Conservation (phyloP, 2,888 invertebrate species). For the Ophioninae sp. region DNA sequence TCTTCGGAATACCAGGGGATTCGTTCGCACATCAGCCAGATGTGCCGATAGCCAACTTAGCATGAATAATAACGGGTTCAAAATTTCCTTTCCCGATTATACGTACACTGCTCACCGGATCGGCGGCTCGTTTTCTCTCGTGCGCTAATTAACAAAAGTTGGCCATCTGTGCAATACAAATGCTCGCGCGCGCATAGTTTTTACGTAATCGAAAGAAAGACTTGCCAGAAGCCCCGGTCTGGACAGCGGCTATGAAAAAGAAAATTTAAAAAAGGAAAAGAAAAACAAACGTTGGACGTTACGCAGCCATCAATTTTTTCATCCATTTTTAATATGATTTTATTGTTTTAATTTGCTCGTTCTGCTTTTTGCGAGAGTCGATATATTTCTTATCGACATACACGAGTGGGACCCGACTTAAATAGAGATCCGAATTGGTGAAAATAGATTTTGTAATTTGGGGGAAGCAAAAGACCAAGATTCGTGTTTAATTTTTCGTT, state of each 20-base stretch:
- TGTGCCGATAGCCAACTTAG: not conserved
- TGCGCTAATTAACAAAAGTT: slow-evolving; percentile 80
- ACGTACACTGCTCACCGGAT: slow-evolving; percentile 74
- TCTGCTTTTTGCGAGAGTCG: not conserved
- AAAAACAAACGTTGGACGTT: not conserved
- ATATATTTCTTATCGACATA: not conserved
- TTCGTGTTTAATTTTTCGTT: not conserved
- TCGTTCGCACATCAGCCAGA: not conserved
- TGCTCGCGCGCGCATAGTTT: slow-evolving; percentile 64
- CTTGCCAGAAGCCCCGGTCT: slow-evolving; percentile 8
- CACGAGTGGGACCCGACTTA: no score
- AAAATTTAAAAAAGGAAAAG: slow-evolving; percentile 14
- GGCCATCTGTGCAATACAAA: slow-evolving; percentile 78
- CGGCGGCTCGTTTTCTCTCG: slow-evolving; percentile 75
- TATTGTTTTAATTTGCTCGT: not conserved
- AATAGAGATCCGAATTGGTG: no score
- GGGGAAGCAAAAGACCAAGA: no score
- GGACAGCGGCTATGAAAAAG: slow-evolving; percentile 29
- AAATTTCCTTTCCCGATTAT: not conserved
- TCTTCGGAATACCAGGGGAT: not conserved
- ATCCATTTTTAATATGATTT: not conserved
- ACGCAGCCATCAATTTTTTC: not conserved
- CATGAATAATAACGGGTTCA: slow-evolving; percentile 1
- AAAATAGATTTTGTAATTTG: no score
- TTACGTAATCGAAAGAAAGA: slow-evolving; percentile 74